Evolutionary conservation across 64 coral and sea anemone genomes (phyloP), one percentile per base, ranked within the genome.

Genomic region (Cladopsammia gracilis): DNA sequence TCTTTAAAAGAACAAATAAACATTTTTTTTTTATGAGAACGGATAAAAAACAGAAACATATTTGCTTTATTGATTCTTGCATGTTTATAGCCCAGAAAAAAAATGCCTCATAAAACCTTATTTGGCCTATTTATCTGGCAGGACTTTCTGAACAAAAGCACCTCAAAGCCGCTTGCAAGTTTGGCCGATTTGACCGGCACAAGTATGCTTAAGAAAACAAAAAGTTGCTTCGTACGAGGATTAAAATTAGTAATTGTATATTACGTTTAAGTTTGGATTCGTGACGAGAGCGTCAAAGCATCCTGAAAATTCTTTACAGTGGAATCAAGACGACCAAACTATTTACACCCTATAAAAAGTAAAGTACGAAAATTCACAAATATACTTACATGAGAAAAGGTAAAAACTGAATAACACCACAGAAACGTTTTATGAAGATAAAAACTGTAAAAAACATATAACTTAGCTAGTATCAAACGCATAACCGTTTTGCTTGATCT

Each of bases 241-340:
- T 82, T 84, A 84, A 50, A 11, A 22, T 23, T 6, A 45, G 80
- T 68, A 84, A 84, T 52, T 67, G 7, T 67, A 67, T 84, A 67
- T 12, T 64, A 45, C 25, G 11, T 7, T 46, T 46, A 64, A 64
- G 13, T 8, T 61, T 19, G 2, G 4, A 12, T 64, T 45, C 78
- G 78, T 82, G 58, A 79, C 15, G 13, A 11, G 14, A 82, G 58
- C 78, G 56, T 62, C 4, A 12, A 82, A 62, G 15, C 0, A 4
- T 67, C 19, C 10, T 6, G 12, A 59, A 84, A 84, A 84, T 84
- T 67, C 80, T 43, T 67, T 67, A 11, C 5, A 50, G 50, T 67
- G 18, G 64, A 82, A 82, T 48, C 46, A 4, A 62, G 2, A 48
- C 58, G 14, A 47, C 34, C 10, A 15, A 72, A 72, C 42, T 24